phyloP scores from a whole-genome alignment of 2,797 vertebrate genomes.

The Hapalemur alaotrensis region DNA sequence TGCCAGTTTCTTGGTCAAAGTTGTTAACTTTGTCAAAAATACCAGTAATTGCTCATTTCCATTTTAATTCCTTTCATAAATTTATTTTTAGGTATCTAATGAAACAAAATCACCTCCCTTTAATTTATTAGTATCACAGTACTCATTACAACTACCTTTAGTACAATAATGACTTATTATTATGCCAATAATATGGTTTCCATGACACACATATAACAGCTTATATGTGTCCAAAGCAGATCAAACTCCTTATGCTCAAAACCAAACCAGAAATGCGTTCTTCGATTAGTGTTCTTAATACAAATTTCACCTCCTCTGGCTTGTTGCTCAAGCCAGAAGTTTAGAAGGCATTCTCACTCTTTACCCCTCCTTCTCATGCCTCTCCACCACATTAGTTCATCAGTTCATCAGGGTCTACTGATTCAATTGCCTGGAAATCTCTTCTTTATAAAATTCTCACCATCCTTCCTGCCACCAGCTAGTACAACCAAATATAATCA shows the following conservation, averaged over 20 bases:
- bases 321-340: neutral
- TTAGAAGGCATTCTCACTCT: neutral
- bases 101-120: neutral
- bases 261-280: neutral
- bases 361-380: neutral
- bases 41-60: neutral
- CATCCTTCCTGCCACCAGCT: neutral
- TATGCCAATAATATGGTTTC: neutral
- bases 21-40: neutral
- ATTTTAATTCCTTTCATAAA: neutral
- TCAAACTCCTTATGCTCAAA: conserved; percentile 4
- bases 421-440: neutral
- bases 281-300: neutral
- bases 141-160: neutral
- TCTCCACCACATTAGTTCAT: no score
- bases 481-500: neutral
- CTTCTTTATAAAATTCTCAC: neutral
- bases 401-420: neutral
- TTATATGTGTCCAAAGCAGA: neutral
- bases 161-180: neutral
- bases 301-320: neutral
- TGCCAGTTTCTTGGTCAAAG: neutral
- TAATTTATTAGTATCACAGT: neutral
- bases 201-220: neutral
- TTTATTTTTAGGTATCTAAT: neutral